Percentiles rank a stretch among this genome's conserved stretches.
Conservation (phyloP, 2,797 vertebrate genomes). For the Bufotes viridis region DNA sequence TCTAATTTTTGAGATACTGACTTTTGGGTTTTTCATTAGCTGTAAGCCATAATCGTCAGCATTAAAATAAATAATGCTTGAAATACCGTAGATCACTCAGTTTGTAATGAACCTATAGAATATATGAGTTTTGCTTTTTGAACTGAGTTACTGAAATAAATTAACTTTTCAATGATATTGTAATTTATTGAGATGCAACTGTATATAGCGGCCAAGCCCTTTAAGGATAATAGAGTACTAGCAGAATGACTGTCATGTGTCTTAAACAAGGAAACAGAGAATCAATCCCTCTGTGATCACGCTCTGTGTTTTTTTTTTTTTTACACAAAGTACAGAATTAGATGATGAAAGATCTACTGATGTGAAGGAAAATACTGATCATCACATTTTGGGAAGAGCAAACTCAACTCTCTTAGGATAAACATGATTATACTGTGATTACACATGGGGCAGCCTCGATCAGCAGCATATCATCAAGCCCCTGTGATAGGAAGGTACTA, state of each 20-base stretch:
- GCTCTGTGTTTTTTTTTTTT: not conserved
- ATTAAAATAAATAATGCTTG: too few species aligned
- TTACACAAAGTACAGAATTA: not conserved
- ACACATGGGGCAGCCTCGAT: not conserved
- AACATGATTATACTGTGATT: slow-evolving; percentile 18
- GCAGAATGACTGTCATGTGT: not conserved
- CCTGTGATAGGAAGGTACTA: not conserved
- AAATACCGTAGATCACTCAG: too few species aligned
- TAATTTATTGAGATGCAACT: too few species aligned
- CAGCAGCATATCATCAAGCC: not conserved
- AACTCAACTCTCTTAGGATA: not conserved
- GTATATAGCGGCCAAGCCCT: too few species aligned
- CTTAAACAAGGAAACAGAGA: not conserved
- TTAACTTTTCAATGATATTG: too few species aligned
- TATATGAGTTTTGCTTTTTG: too few species aligned
- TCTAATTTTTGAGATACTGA: too few species aligned
- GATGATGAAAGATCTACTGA: slow-evolving; percentile 5
- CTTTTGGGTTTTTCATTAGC: too few species aligned
- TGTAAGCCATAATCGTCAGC: too few species aligned
- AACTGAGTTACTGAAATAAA: too few species aligned
- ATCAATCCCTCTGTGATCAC: not conserved
- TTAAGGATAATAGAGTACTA: not conserved
- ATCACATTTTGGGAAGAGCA: not conserved
- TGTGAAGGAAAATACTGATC: slow-evolving; percentile 11
- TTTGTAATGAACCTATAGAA: too few species aligned